These are phyloP conservation scores for Piliocolobus tephrosceles DNA, from an alignment of 2,113 vertebrate genomes.

Conservation along the genomic window DNA sequence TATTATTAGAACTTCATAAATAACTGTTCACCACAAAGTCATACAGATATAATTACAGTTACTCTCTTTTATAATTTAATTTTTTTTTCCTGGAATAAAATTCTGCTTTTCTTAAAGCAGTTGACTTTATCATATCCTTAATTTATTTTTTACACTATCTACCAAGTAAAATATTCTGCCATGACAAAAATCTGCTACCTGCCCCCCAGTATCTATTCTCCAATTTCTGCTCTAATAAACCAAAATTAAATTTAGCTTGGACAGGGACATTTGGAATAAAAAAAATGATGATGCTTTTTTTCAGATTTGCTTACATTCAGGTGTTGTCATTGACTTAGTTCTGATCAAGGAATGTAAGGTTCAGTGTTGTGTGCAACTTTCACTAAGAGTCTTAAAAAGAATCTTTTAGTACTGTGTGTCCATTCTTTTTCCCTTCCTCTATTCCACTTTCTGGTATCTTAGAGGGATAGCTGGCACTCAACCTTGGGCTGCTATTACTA, in stretches of 20 bases:
- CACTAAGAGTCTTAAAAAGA: not conserved
- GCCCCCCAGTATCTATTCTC: not conserved
- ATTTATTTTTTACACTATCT: not conserved
- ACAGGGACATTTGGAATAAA: not conserved
- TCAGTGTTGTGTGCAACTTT: not conserved
- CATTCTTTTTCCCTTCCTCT: not conserved
- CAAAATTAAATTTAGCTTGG: not conserved
- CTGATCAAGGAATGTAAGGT: not conserved
- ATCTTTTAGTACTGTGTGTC: fast-evolving
- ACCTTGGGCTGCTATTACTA: not conserved
- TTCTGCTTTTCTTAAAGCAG: not conserved
- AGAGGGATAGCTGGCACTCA: not conserved
- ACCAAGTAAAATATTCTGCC: not conserved
- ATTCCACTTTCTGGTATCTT: not conserved
- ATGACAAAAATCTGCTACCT: not conserved
- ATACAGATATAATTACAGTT: not conserved
- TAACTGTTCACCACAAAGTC: not conserved
- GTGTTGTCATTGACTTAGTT: not conserved
- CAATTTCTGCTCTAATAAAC: not conserved
- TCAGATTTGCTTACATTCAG: not conserved
- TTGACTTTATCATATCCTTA: not conserved
- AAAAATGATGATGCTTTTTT: not conserved
- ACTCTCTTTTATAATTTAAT: not conserved
- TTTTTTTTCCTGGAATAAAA: not conserved
- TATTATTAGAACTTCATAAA: not conserved